Evolutionary conservation across 23 tunicate species (phyloP), one percentile per base, ranked within the genome.

Genomic region (Oikopleura dioica): DNA sequence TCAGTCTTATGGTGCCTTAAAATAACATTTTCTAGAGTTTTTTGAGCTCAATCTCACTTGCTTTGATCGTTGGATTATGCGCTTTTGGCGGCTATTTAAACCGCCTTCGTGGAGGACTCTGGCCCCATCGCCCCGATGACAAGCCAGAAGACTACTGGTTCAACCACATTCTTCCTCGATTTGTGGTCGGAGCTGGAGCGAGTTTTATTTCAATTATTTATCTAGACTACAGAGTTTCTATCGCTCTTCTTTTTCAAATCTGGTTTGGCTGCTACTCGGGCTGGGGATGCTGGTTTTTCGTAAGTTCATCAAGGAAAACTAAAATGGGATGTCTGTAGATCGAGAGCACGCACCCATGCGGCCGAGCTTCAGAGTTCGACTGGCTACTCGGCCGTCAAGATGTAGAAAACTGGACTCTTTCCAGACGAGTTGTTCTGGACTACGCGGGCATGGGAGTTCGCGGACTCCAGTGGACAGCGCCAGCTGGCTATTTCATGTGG

Each of bases 401-500:
- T 44, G 55, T 44, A 9, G 55, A 44, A 9, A 16, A 16, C 16
- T 44, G 55, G 55, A 44, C 55, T 44, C 55, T 44, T 44, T 9
- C 55, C 55, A 44, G 55, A 44, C 55, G 55, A 44, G 16, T 16
- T 44, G 55, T 44, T 9, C 16, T 44, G 16, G 55, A 44, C 16
- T 44, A 44, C 16, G 55, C 55, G 9, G 55, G 55, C 16, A 9
- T 44, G 16, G 55, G 55, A n/a, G n/a, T n/a, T n/a, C 72, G 72
- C 2, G 72, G 72, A 21, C 33, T 63, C 16, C 72, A 63, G 26
- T 63, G 72, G 72, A 63, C 72, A 2, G 72, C 72, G 2, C 72
- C 72, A 2, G 72, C 72, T 24, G 72, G 72, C 2, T 63, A 63
- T 63, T 28, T 63, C 29, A 63, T 63, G 72, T 63, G 72, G 72